Evolutionary conservation across 2,113 vertebrate genomes (phyloP).

Genomic region (Smithornis capensis): DNA sequence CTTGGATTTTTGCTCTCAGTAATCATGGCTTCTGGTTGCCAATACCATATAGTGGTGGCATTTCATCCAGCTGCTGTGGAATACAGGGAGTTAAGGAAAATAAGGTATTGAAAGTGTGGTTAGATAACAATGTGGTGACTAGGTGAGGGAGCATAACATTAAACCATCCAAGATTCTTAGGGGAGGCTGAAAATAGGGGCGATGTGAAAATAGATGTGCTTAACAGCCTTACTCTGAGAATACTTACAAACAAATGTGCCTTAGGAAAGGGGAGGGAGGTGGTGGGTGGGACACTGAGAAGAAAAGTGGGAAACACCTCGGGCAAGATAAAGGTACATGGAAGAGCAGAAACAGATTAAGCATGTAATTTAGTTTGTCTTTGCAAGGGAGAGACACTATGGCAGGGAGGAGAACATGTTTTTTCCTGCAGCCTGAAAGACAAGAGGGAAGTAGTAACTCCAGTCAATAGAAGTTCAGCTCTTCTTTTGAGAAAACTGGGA

Average conservation of each 20-base stretch:
- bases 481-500: neutral
- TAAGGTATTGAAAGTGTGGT: neutral
- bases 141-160: neutral
- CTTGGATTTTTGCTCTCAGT: neutral
- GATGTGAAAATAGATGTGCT: neutral
- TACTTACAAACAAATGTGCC: neutral
- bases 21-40: neutral
- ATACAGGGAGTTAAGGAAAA: neutral
- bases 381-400: neutral
- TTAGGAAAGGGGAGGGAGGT: neutral
- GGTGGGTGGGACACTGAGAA: neutral
- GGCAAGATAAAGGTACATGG: neutral
- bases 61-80: neutral
- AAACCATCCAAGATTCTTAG: neutral
- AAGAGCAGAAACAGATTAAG: neutral
- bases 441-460: neutral
- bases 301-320: neutral
- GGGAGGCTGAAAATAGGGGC: neutral
- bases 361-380: neutral
- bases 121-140: neutral
- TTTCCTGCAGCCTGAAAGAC: neutral
- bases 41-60: accelerated
- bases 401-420: neutral
- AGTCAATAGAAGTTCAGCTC: neutral
- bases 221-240: accelerated